Conservation (phyloP, 1,140 invertebrate genomes). For the Tribolium madens region DNA sequence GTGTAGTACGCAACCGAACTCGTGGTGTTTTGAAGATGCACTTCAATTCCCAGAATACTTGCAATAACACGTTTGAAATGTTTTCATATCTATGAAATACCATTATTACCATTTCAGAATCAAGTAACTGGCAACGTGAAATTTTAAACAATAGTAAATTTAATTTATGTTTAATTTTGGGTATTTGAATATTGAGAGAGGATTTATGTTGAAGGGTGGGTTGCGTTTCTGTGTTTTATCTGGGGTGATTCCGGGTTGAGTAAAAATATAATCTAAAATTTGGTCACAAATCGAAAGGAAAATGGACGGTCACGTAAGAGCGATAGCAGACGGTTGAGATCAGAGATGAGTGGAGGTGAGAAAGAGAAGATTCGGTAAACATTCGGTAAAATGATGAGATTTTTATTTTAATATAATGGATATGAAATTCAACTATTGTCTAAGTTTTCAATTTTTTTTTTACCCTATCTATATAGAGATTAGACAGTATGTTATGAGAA, state of each 20-base stretch:
- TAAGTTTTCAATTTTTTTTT: slow-evolving; percentile 31
- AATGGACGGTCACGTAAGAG: slow-evolving; percentile 41
- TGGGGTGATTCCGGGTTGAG: neutral
- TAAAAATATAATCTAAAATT: slow-evolving; percentile 21
- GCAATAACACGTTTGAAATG: no score
- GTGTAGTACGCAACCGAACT: neutral
- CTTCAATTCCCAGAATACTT: no score
- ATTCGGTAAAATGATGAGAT: slow-evolving; percentile 30
- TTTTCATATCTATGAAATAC: no score
- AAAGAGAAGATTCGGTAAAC: slow-evolving; percentile 21
- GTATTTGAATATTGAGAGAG: neutral
- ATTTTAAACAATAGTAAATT: neutral
- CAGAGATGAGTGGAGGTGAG: slow-evolving; percentile 31
- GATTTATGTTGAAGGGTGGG: neutral
- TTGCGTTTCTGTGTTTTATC: neutral
- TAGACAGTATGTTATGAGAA: neutral
- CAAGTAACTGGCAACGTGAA: no score
- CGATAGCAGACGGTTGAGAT: slow-evolving; percentile 35
- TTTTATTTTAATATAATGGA: slow-evolving; percentile 42
- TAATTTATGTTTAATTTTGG: neutral
- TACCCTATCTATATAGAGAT: slow-evolving; percentile 10
- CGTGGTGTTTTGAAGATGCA: neutral
- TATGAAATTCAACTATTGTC: slow-evolving; percentile 22
- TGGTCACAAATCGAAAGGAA: slow-evolving; percentile 35
- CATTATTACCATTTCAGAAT: no score